Percentiles rank a stretch among this genome's conserved stretches.
These are phyloP conservation scores for Xanthia icteritia DNA, from an alignment of 2,888 invertebrate species.

Conservation along the genomic window DNA sequence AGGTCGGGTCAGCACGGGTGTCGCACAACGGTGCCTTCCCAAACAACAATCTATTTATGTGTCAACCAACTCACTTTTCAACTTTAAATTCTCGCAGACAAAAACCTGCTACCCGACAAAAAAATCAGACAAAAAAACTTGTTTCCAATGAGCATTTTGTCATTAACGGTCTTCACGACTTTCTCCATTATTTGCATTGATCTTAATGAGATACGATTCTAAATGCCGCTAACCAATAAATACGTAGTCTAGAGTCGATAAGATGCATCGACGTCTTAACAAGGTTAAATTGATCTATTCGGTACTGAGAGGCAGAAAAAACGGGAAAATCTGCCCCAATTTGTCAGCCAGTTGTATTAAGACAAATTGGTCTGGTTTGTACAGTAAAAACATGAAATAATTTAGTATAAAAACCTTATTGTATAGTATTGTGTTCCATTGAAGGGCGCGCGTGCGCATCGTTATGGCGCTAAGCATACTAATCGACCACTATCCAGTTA, in stretches of 20 bases:
- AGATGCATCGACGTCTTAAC: conserved; percentile 14
- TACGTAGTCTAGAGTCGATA: background rate
- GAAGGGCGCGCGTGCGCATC: conserved; percentile 66
- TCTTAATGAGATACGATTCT: conserved; percentile 41
- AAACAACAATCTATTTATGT: conserved; percentile 66
- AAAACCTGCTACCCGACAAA: conserved; percentile 48
- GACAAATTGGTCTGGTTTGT: conserved; percentile 29
- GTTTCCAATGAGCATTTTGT: conserved; percentile 61
- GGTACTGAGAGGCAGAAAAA: conserved; percentile 20
- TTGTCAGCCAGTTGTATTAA: conserved; percentile 31
- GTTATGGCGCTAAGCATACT: conserved; percentile 53
- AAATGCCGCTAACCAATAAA: conserved; percentile 40
- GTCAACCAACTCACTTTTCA: conserved; percentile 67
- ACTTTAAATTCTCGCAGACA: conserved; percentile 67
- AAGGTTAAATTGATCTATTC: conserved; percentile 12
- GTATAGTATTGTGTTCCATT: conserved; percentile 45
- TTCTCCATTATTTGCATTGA: conserved; percentile 62
- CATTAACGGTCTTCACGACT: conserved; percentile 60
- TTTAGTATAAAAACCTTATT: conserved; percentile 47
- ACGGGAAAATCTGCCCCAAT: conserved; percentile 34
- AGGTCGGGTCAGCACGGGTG: conserved; percentile 68
- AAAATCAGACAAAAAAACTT: conserved; percentile 63
- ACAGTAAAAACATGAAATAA: conserved; percentile 38
- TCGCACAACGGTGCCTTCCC: conserved; percentile 78
- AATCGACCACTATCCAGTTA: conserved; percentile 51